These are phyloP conservation scores for Cromileptes altivelis DNA, from an alignment of 2,113 vertebrate species.

Conservation along the genomic window DNA sequence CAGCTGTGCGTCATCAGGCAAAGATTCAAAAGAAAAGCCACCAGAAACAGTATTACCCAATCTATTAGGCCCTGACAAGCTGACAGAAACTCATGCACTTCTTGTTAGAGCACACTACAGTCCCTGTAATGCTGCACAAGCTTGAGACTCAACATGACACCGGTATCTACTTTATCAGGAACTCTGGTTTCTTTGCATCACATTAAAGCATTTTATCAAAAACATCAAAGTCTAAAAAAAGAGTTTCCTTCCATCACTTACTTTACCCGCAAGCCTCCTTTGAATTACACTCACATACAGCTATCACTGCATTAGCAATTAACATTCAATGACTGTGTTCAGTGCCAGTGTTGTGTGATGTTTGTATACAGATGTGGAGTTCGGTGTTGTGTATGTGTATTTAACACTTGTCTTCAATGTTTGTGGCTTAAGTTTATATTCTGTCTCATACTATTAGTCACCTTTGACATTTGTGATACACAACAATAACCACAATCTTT, in stretches of 20 bases:
- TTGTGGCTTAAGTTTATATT: neutral
- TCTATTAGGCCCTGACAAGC: neutral
- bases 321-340: neutral
- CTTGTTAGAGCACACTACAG: neutral
- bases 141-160: neutral
- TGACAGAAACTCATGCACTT: neutral
- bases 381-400: neutral
- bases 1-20: neutral
- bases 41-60: neutral
- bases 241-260: neutral
- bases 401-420: neutral
- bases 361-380: neutral
- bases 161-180: neutral
- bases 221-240: neutral
- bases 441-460: neutral
- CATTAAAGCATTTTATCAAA: neutral
- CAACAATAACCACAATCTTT: neutral
- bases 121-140: no score
- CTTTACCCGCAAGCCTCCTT: neutral
- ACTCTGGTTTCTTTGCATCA: constrained; percentile 5
- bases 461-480: neutral
- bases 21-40: neutral
- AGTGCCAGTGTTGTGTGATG: neutral
- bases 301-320: neutral
- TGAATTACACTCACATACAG: neutral